Evolutionary conservation across 2,797 vertebrate species (phyloP), one percentile per base, ranked within the genome.

Genomic region (Lagodon rhomboides): DNA sequence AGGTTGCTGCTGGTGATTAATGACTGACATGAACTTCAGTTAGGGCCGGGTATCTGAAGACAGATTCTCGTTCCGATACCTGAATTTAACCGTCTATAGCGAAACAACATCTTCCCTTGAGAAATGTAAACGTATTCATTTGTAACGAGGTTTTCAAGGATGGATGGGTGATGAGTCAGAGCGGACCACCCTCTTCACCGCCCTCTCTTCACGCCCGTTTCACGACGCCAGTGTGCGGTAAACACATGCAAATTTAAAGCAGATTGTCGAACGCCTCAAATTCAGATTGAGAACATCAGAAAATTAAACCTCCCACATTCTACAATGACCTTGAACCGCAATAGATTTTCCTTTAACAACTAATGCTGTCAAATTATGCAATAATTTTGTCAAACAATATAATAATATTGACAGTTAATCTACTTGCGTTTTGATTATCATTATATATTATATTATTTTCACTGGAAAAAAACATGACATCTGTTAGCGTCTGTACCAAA

Each of bases 161-260:
- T 16, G 17, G 25, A 4, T 4, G 3, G 34, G 27, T 72, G 5
- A 15, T 20, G 20, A n/a, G 30, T 51, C n/a, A 46, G 27, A 22
- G 38, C 23, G 16, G 9, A 12, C 27, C 73, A 44, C 27, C 62
- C 51, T 65, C 3, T 47, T 58, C 9, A 34, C 34, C 34, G 9
- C 34, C 34, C 34, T 34, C 34, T 34, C 34, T 51, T 16, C 7
- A 59, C 64, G 50, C 77, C 60, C 1, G 5, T 67, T 85, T 67
- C 65, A 1, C 20, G 4, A 70, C 25, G 56, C 4, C 55, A 62
- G n/a, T n/a, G 27, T 65, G 55, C 23, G 20, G 49, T 75, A 27
- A 25, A 0, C 7, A 44, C 34, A 63, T 55, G 43, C 55, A 78
- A 54, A 72, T 66, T 3, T 16, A 17, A 53, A 47, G 15, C 41